These are phyloP conservation scores for Pogonocherus hispidulus DNA, from an alignment of 2,888 invertebrate species.

Conservation along the genomic window DNA sequence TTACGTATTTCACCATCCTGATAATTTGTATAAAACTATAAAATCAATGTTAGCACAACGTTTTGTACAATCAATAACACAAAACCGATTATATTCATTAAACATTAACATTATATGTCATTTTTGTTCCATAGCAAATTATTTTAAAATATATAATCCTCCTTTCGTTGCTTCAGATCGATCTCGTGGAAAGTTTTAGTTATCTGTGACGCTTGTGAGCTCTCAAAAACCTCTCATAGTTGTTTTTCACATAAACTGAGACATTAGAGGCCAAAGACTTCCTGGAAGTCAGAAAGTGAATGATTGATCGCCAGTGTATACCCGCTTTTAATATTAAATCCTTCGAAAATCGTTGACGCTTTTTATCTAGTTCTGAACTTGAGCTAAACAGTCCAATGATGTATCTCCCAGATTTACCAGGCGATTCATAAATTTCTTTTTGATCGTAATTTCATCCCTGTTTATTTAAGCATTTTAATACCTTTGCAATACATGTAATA, in stretches of 20 bases:
- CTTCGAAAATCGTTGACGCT: constrained; percentile 34
- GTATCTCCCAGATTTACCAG: neutral
- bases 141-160: neutral
- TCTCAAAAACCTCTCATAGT: constrained; percentile 6
- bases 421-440: neutral
- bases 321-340: constrained; percentile 41
- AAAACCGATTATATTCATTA: no score
- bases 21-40: no score
- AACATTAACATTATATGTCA: no score
- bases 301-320: constrained; percentile 37
- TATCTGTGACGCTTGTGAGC: neutral
- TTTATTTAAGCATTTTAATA: no score
- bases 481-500: no score
- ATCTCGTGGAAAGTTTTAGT: neutral
- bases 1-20: no score
- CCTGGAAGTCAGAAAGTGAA: constrained; percentile 30
- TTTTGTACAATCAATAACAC: no score
- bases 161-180: neutral
- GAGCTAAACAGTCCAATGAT: constrained; percentile 24
- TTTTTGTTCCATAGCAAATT: no score
- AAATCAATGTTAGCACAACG: no score
- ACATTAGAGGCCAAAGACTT: constrained; percentile 26
- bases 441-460: no score
- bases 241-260: constrained; percentile 33
- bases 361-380: constrained; percentile 30